Evolutionary conservation across 92 coral and sea anemone genomes (phyloP), one percentile per base, ranked within the genome.

Genomic region (Muricea muricata): DNA sequence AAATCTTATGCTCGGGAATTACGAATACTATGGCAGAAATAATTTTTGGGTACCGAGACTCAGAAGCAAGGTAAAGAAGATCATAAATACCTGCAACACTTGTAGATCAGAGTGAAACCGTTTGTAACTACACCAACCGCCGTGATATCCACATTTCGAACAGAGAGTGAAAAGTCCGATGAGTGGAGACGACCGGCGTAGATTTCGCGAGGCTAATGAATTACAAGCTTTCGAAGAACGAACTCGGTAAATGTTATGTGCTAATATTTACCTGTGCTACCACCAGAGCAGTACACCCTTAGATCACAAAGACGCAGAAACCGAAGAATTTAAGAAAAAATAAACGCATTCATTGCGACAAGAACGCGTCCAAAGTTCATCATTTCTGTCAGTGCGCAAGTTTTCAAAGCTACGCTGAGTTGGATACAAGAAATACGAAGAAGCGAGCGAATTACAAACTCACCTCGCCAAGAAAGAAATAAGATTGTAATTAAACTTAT

Each of bases 191-290:
- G 6, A 88, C 89, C 0, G 88, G 92, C 24, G 88, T 89, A 6
- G 91, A 88, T 63, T 88, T 84, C 75, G 89, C 92, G 24, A 92
- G 90, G 20, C 92, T 90, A 0, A 56, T 91, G 5, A 55, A 31
- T 39, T 89, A 79, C 89, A 92, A 89, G 77, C 24, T 89, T 33
- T 39, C 86, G n/a, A 89, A 78, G 86, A 25, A 78, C 47, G 88
- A 88, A 81, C 84, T n/a, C 46, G 91, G 91, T 58, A 75, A 75
- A 63, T 88, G 91, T 55, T 65, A 87, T 40, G 67, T 82, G 20
- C 57, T 87, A 82, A 57, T 60, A n/a, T 73, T 82, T 57, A 87
- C 87, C 37, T 72, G 87, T 73, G 77, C 87, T 39, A 81, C 84
- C 66, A 56, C 84, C 29, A 60, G 87, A 67, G 91, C 79, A 3